Evolutionary conservation across 2,797 vertebrate species (phyloP).

Genomic region (Pterois miles): DNA sequence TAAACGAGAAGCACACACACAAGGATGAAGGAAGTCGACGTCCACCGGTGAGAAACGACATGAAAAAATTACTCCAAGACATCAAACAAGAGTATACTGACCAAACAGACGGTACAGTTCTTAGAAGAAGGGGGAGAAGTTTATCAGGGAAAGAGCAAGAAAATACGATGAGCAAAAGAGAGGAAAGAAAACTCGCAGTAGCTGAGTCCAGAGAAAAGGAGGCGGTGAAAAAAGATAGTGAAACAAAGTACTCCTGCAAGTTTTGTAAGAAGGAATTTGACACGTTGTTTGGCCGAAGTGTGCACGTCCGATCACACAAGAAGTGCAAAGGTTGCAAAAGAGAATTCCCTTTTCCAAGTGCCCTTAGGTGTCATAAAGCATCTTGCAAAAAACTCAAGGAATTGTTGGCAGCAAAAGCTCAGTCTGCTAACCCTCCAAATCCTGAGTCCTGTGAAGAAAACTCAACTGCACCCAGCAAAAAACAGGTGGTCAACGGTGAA

Average conservation of each 20-base stretch:
- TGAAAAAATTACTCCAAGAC: constrained; percentile 1
- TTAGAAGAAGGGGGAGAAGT: background rate
- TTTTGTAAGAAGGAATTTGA: constrained; percentile 53
- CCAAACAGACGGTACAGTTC: background rate
- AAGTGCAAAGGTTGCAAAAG: constrained; percentile 58
- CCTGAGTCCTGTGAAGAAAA: background rate
- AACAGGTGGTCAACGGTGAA: background rate
- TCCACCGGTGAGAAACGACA: background rate
- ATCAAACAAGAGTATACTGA: constrained; percentile 5
- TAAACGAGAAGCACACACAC: background rate
- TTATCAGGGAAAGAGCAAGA: background rate
- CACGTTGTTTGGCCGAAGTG: constrained; percentile 11
- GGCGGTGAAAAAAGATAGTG: fast-evolving
- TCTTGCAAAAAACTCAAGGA: constrained; percentile 25
- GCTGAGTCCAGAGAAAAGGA: background rate
- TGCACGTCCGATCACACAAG: constrained; percentile 50
- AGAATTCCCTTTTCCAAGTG: constrained; percentile 23
- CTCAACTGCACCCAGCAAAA: background rate
- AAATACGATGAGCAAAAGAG: background rate
- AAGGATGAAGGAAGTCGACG: background rate
- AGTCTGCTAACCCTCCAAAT: background rate
- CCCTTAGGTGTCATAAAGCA: background rate
- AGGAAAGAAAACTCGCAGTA: background rate
- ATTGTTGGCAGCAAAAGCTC: background rate
- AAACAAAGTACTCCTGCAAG: constrained; percentile 19